Evolutionary conservation across 2,113 vertebrate genomes (phyloP).

Genomic region (Rafetus swinhoei): DNA sequence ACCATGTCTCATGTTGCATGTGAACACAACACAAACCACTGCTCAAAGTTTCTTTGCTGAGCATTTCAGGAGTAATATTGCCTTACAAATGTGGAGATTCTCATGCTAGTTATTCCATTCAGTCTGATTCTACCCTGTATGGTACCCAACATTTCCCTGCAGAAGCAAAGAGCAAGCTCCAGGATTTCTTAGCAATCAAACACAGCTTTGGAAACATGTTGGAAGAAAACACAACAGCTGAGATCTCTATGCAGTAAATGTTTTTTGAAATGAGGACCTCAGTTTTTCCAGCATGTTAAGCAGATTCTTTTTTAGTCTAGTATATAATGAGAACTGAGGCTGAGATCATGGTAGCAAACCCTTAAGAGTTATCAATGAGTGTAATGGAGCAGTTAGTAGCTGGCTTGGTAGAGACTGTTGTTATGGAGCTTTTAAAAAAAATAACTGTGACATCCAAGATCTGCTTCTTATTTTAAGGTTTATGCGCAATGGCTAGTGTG

Average conservation of each 20-base stretch:
- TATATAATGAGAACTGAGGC: slow-evolving; percentile 38
- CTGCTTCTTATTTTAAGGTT: slow-evolving; percentile 64
- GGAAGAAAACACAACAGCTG: neutral
- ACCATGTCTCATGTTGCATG: accelerated
- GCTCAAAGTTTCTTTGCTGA: neutral
- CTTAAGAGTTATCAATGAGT: slow-evolving; percentile 23
- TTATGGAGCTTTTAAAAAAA: slow-evolving; percentile 60
- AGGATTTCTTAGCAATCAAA: neutral
- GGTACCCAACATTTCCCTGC: neutral
- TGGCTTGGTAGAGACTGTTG: neutral
- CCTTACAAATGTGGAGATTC: neutral
- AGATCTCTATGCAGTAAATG: neutral
- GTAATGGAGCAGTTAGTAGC: neutral
- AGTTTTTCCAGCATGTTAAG: neutral
- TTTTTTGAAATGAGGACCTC: neutral
- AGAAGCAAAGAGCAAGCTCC: neutral
- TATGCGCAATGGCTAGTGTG: slow-evolving; percentile 9
- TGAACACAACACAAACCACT: neutral
- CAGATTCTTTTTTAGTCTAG: neutral
- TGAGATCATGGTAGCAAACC: neutral
- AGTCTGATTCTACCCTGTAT: accelerated
- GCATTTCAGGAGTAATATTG: neutral
- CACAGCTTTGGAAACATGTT: neutral
- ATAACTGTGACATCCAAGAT: slow-evolving; percentile 45
- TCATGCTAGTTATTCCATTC: neutral